Base-by-base conservation (phyloP, 2,113 vertebrate species). In the Eolophus roseicapilla region DNA sequence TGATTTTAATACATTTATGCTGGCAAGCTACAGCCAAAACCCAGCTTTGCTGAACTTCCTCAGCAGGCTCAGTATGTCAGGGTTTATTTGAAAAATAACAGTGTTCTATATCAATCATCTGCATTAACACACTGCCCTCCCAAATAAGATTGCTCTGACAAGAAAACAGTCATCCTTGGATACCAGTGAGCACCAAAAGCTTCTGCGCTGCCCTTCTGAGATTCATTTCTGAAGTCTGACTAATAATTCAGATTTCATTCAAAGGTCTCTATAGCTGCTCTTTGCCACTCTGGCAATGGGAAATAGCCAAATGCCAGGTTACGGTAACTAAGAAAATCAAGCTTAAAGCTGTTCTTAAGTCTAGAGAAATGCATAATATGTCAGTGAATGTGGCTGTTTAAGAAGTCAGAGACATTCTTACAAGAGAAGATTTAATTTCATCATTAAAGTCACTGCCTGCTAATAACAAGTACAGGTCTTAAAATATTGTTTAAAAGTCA, bases 401-500 rank as follows among this genome's bases (percentile, higher is more conserved):
- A 88, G 76, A 39, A 88, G 76, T 55, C 68, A 68, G 39, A 71
- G 50, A 76, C 13, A 27, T 76, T 70, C 64, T 83, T 67, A 70
- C 13, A 86, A 24, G 55, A 68, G 39, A 17, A 87, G 59, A 60
- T 67, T 78, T 83, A 60, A 88, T 86, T 57, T 88, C 39, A 29
- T 28, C 7, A 83, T 94, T 74, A 71, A 65, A 80, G 63, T 43
- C 63, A 23, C 43, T 64, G 39, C 16, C 46, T 81, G 55, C 31
- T 78, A 50, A 27, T 63, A 82, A 59, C 44, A 80, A 80, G 47
- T 67, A 41, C 18, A 65, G 49, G 25, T 53, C 59, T 95, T 92
- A 65, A 92, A 87, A 90, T 17, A 43, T 13, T 44, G 62, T 74
- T 76, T 50, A 47, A 35, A 93, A 82, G 23, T 55, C 33, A 91